Evolutionary conservation across 2,797 vertebrate species (phyloP), one percentile per base, ranked within the genome.

Genomic region (Lateolabrax maculatus): DNA sequence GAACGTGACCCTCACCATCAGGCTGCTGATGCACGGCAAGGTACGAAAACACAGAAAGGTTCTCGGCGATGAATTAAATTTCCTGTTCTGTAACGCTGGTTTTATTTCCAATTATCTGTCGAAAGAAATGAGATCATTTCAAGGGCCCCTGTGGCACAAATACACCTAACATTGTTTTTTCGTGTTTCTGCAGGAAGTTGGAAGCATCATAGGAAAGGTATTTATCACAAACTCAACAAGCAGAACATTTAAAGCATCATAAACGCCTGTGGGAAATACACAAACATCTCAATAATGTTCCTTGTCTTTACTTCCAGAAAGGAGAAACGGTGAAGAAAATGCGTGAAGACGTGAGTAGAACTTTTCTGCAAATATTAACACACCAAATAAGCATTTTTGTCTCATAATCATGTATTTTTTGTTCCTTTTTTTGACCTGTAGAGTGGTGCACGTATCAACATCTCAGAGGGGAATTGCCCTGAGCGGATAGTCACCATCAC

Each of bases 151-250:
- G 21, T 39, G 39, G 73, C 39, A 46, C 8, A 27, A 31, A 65
- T 9, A 21, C 15, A 62, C 29, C 19, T 51, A 56, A 81, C 15
- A 0, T 0, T 79, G 66, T 58, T 61, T 65, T 6, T 25, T 72
- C 83, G 46, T 89, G 41, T 81, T 71, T 70, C 80, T 86, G 48
- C 90, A 99, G 98, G 98, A 99, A 92, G 98, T 99, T 10, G 98
- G 98, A 84, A 99, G 98, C 95, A 99, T 99, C 93, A 99, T 99
- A 81, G 98, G 97, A 85, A 98, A 98, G 97, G 97, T 98, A 94
- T 84, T 79, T 82, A 89, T 77, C 77, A 77, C 49, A 60, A 60
- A 67, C 51, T 83, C 29, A 36, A 67, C 68, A 52, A 68, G 10
- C 72, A 73, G 52, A 81, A 10, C 67, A 64, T 31, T 63, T 39